Evolutionary conservation across 2,888 invertebrate genomes (phyloP).

Genomic region (Scaptomyza reducta): DNA sequence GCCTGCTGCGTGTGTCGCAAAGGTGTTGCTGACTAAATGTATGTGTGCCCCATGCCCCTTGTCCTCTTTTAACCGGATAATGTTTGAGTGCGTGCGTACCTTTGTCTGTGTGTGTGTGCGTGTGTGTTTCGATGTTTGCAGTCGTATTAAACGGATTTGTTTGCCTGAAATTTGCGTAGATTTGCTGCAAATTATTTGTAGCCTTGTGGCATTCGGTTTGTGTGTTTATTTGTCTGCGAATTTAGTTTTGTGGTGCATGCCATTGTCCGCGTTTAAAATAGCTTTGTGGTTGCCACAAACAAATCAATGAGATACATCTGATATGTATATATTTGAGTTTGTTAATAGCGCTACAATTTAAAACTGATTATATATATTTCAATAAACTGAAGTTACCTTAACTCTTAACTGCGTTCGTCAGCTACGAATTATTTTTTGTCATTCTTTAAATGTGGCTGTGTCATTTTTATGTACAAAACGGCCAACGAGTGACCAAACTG

Average conservation of each 20-base stretch:
- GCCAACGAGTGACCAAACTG: slow-evolving; percentile 71
- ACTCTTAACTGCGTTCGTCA: neutral
- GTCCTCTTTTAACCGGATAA: neutral
- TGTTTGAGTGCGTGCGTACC: slow-evolving; percentile 26
- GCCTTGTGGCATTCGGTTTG: slow-evolving; percentile 36
- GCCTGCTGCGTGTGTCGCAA: slow-evolving; percentile 60
- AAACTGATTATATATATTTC: neutral
- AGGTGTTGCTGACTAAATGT: slow-evolving; percentile 54
- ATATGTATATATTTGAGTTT: neutral
- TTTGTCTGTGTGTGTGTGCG: slow-evolving; percentile 32
- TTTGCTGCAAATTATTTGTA: slow-evolving; percentile 67
- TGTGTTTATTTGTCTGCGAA: slow-evolving; percentile 53
- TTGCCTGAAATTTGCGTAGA: slow-evolving; percentile 73
- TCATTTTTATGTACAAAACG: slow-evolving; percentile 68
- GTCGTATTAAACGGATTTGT: slow-evolving; percentile 66
- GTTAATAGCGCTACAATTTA: neutral
- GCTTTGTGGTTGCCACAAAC: slow-evolving; percentile 31
- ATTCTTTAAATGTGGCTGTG: slow-evolving; percentile 28
- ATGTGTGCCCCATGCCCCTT: slow-evolving; percentile 2
- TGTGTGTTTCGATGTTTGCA: slow-evolving; percentile 26
- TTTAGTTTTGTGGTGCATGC: slow-evolving; percentile 42
- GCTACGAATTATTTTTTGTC: slow-evolving; percentile 9
- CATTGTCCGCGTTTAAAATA: slow-evolving; percentile 34
- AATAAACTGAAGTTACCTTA: neutral
- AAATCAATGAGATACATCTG: slow-evolving; percentile 35